Conservation (phyloP, 2,113 vertebrate species). For the Brachypteracias leptosomus region DNA sequence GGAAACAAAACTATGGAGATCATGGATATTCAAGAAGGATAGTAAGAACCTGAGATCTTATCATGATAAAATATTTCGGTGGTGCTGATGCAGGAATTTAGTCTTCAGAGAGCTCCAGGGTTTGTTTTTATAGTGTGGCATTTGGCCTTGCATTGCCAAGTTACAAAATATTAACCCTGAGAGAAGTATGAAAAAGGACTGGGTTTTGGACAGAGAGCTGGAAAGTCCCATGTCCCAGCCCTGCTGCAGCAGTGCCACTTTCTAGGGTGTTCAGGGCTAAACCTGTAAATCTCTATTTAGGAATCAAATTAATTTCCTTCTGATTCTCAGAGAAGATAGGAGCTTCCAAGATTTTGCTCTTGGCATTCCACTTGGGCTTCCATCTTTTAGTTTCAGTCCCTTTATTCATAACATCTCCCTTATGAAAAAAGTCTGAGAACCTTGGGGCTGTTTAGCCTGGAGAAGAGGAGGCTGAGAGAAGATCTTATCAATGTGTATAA, state of each 20-base stretch:
- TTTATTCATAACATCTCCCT: not conserved
- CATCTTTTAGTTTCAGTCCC: not conserved
- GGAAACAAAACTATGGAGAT: not conserved
- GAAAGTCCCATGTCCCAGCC: not conserved
- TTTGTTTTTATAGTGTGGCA: not conserved
- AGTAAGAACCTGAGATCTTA: not conserved
- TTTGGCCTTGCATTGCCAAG: not conserved
- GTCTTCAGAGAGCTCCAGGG: not conserved
- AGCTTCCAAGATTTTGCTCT: not conserved
- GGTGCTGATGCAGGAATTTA: not conserved
- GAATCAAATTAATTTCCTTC: not conserved
- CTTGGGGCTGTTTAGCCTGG: no score
- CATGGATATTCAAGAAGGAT: not conserved
- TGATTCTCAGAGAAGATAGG: not conserved
- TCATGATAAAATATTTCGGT: not conserved
- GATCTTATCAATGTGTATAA: no score
- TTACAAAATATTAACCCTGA: not conserved
- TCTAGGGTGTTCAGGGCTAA: not conserved
- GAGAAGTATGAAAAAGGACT: not conserved
- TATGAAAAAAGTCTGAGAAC: no score
- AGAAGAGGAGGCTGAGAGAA: no score
- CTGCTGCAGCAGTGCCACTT: rapidly evolving
- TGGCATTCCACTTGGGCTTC: not conserved
- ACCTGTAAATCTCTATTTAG: not conserved
- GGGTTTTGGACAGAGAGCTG: not conserved